Conservation (phyloP, 1,140 invertebrate genomes). For the Drosophila novamexicana region DNA sequence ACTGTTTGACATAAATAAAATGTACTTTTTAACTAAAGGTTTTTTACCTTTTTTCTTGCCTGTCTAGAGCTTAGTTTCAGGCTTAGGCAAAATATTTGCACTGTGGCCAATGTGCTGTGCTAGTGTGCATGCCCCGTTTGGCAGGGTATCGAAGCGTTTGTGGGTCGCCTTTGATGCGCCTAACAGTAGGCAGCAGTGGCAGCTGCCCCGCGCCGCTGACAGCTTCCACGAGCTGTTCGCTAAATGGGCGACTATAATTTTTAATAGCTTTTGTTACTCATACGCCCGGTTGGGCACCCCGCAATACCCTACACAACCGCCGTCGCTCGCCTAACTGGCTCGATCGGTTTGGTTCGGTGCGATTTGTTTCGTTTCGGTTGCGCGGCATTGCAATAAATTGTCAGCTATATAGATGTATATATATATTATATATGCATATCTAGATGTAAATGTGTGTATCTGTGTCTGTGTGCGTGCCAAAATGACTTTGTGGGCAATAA, state of each 20-base stretch:
- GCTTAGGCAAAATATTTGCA: too few relatives aligned
- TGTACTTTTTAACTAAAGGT: too few relatives aligned
- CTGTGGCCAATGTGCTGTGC: neutral
- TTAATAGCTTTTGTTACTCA: slow-evolving; percentile 76
- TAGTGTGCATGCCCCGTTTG: neutral
- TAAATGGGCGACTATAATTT: slow-evolving; percentile 60
- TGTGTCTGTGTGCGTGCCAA: slow-evolving; percentile 16
- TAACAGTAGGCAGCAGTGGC: slow-evolving; percentile 41
- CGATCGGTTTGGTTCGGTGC: slow-evolving; percentile 18
- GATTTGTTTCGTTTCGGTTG: slow-evolving; percentile 28
- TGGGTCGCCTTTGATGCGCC: slow-evolving; percentile 60
- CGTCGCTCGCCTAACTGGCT: neutral
- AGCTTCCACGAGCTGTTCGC: slow-evolving; percentile 5
- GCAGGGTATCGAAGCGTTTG: slow-evolving; percentile 42
- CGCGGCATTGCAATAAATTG: slow-evolving; percentile 46
- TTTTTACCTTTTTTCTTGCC: too few relatives aligned
- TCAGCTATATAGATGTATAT: slow-evolving; percentile 31
- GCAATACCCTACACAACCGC: neutral
- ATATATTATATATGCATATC: neutral
- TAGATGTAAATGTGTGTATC: slow-evolving; percentile 8
- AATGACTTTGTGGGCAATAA: slow-evolving; percentile 72
- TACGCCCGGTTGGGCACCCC: slow-evolving; percentile 27
- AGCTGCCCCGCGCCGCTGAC: neutral
- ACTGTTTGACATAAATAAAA: too few relatives aligned
- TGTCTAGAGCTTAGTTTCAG: too few relatives aligned